Evolutionary conservation across 2,888 invertebrate species (phyloP).

Genomic region (Clusia tigrina): DNA sequence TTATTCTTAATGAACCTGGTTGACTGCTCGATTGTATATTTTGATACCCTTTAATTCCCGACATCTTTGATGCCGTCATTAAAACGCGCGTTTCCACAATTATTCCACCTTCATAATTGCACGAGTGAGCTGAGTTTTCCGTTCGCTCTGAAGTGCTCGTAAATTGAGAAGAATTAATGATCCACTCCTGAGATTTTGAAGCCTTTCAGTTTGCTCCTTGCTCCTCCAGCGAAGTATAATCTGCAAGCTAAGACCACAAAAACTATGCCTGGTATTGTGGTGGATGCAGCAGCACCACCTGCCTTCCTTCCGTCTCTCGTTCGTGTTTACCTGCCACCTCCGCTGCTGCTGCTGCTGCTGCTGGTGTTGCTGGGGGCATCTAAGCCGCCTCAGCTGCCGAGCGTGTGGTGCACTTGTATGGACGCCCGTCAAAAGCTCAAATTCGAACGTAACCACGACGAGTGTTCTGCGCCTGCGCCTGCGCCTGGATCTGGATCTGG

Average conservation of each 20-base stretch:
- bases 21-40: no score
- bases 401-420: background rate
- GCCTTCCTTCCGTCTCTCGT: no score
- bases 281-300: background rate
- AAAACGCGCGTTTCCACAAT: no score
- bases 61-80: no score
- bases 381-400: background rate
- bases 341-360: background rate
- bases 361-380: background rate
- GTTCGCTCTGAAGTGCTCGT: background rate
- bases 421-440: background rate
- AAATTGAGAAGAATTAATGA: slow-evolving; percentile 8
- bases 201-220: background rate
- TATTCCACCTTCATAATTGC: no score
- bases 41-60: no score
- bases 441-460: no score
- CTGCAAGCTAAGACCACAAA: background rate
- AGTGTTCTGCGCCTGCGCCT: background rate
- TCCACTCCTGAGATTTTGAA: background rate
- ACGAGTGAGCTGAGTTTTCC: no score
- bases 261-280: background rate
- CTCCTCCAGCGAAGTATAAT: background rate
- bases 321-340: no score
- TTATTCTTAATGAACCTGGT: no score
- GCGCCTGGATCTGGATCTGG: background rate